These are phyloP conservation scores for Athalia circularis DNA, from an alignment of 2,888 invertebrate genomes.

Conservation along the genomic window DNA sequence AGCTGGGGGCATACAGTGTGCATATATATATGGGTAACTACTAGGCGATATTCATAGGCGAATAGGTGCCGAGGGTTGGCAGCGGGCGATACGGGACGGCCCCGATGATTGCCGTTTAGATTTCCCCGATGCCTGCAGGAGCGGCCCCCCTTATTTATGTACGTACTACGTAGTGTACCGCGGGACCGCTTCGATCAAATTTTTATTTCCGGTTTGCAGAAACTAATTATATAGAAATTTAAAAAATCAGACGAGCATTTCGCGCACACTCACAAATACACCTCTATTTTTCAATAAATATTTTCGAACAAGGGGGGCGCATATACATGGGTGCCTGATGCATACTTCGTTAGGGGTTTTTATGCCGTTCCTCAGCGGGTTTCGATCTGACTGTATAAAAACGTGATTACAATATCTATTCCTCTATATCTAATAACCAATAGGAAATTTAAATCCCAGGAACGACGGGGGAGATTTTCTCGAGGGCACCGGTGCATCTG, in stretches of 20 bases:
- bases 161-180: conserved; percentile 37
- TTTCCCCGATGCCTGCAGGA: conserved; percentile 55
- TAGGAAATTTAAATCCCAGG: conserved; percentile 45
- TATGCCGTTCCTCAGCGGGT: background rate
- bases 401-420: conserved; percentile 69
- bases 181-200: conserved; percentile 40
- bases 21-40: background rate
- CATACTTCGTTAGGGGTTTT: no score
- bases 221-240: conserved; percentile 21
- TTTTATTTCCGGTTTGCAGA: conserved; percentile 39
- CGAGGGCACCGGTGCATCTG: conserved; percentile 61
- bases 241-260: background rate
- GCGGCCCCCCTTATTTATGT: conserved; percentile 48
- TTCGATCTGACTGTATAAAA: conserved; percentile 51
- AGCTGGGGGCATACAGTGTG: no score
- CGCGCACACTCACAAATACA: background rate
- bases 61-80: background rate
- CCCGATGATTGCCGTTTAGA: conserved; percentile 58
- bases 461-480: conserved; percentile 2
- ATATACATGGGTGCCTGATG: no score
- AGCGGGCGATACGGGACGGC: conserved; percentile 51
- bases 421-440: conserved; percentile 61
- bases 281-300: no score
- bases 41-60: background rate
- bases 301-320: no score